Conservation (phyloP, 2,797 vertebrate species). For the Diceros bicornis region DNA sequence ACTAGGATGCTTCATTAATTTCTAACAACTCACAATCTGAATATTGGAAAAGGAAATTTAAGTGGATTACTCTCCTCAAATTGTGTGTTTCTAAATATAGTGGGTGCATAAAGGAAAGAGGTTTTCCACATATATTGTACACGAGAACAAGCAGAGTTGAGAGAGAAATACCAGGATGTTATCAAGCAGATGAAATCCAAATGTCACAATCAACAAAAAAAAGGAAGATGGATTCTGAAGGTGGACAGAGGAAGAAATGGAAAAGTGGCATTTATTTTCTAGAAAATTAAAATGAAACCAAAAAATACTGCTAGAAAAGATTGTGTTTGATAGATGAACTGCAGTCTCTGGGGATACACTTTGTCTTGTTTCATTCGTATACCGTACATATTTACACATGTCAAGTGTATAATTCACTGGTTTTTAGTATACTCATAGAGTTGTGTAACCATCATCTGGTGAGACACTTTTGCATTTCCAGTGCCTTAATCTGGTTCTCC, state of each 20-base stretch:
- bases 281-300: background rate
- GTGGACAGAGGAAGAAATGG: background rate
- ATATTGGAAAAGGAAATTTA: background rate
- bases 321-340: background rate
- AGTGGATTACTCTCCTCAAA: constrained; percentile 26
- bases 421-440: background rate
- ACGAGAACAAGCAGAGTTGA: background rate
- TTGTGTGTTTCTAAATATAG: constrained; percentile 23
- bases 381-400: background rate
- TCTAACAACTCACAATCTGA: constrained; percentile 4
- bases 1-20: background rate
- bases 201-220: background rate
- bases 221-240: background rate
- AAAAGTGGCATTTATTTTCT: constrained; percentile 12
- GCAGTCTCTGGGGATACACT: background rate
- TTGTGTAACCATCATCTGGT: too few species aligned
- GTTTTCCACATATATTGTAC: background rate
- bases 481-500: background rate
- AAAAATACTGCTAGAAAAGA: background rate
- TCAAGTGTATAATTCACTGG: background rate
- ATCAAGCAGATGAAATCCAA: constrained; percentile 44
- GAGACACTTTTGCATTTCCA: too few species aligned
- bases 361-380: background rate
- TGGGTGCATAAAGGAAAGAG: background rate
- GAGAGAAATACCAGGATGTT: constrained; percentile 13